These are phyloP conservation scores for Pachyramphus minor DNA, from an alignment of 2,113 vertebrate species.

Conservation along the genomic window DNA sequence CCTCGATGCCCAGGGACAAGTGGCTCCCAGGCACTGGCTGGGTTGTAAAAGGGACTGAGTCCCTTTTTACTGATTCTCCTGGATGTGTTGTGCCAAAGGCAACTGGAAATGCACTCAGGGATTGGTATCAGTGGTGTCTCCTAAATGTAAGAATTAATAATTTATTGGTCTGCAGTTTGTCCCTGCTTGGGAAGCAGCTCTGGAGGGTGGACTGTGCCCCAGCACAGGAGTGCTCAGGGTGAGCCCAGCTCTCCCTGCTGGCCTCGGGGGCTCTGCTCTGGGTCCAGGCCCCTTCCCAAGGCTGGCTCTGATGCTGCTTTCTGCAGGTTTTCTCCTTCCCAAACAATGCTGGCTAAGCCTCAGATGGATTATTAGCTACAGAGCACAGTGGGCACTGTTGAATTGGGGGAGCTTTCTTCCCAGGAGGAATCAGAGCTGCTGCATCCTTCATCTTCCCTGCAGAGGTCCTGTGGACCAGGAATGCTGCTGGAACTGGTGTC, in stretches of 20 bases:
- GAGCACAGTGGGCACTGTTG: background rate
- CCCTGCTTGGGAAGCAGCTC: accelerated
- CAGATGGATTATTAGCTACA: background rate
- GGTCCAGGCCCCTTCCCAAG: background rate
- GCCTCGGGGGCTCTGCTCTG: background rate
- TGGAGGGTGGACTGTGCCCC: accelerated
- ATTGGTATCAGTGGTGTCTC: background rate
- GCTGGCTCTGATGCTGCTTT: background rate
- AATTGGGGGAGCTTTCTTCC: background rate
- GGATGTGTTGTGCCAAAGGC: background rate
- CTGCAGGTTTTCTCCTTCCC: background rate
- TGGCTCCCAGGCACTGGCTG: accelerated
- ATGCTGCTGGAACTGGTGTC: accelerated
- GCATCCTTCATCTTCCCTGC: background rate
- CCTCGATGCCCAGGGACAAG: accelerated
- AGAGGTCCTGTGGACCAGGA: background rate
- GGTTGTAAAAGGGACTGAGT: background rate
- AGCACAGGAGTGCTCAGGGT: accelerated
- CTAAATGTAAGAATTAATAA: background rate
- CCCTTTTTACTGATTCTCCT: background rate
- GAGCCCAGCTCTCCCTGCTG: accelerated
- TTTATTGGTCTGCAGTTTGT: background rate
- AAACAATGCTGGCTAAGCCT: background rate
- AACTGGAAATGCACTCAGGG: background rate
- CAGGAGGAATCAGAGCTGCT: background rate